Evolutionary conservation across 2,888 invertebrate genomes (phyloP).

Genomic region (Phlogophora meticulosa): DNA sequence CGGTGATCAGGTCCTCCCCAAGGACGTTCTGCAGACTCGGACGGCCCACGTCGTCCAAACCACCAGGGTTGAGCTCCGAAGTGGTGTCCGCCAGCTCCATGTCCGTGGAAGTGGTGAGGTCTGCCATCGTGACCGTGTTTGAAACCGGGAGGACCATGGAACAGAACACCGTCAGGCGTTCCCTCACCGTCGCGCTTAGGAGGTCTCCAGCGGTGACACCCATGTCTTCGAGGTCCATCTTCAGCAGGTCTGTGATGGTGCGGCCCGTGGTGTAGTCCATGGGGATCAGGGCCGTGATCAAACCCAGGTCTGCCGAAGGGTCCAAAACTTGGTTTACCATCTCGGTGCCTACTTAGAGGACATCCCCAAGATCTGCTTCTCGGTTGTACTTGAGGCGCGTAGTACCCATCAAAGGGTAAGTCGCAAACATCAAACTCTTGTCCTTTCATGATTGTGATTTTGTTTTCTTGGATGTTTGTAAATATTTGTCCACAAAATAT

Average conservation of each 20-base stretch:
- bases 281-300: neutral
- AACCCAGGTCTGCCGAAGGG: conserved; percentile 31
- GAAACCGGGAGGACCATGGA: conserved; percentile 17
- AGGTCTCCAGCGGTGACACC: conserved; percentile 20
- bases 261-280: neutral
- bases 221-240: neutral
- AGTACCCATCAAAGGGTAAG: conserved; percentile 42
- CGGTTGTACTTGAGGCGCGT: conserved; percentile 15
- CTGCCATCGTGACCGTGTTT: neutral
- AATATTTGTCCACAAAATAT: neutral
- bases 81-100: neutral
- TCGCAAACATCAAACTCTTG: conserved; percentile 38
- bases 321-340: conserved; percentile 4
- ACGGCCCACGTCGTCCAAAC: conserved; percentile 26
- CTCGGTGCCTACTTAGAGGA: neutral
- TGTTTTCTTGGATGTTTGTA: neutral
- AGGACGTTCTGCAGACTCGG: conserved; percentile 1
- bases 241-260: neutral
- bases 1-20: conserved; percentile 2
- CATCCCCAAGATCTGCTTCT: conserved; percentile 25
- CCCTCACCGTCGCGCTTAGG: neutral
- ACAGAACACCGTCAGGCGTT: conserved; percentile 1
- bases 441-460: conserved; percentile 13
- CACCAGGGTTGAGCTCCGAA: conserved; percentile 22
- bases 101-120: conserved; percentile 22